Evolutionary conservation across 2,888 invertebrate genomes (phyloP), one percentile per base, ranked within the genome.

Genomic region (Drosophila imparisetae): DNA sequence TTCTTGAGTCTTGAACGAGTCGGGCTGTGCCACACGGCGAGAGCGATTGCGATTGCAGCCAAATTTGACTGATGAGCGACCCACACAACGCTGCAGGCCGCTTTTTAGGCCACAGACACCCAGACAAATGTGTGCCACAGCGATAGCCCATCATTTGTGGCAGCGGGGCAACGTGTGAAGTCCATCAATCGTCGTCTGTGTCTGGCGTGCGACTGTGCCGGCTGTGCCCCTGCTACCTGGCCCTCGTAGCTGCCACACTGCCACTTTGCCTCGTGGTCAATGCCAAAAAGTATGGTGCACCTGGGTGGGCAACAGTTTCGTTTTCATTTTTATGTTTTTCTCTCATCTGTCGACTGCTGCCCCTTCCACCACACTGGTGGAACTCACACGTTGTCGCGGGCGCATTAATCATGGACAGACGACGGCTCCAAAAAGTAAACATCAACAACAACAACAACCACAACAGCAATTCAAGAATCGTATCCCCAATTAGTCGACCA

Each of bases 371-470:
- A 15, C 2, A 15, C 21, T 24, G 45, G 15, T 2, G 80, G 90
- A 91, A 91, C 89, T 90, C 89, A 90, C 91, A 90, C 91, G 86
- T 85, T 77, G 90, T 78, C 81, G 75, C 84, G 75, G 72, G 71
- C 75, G 81, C 91, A 90, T 90, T 86, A 90, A 90, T 90, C 86
- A 90, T 75, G 66, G 53, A 66, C 66, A 32, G 66, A 36, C 57
- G 72, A 60, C 67, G 68, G 70, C 81, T 62, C 72, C 77, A 66
- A 69, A 80, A 79, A 65, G 69, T 70, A 54, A 74, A 62, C 48
- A 70, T 48, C 32, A 75, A 63, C 21, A 54, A 54, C 48, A 34
- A 38, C 48, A 61, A 59, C 32, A 65, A 53, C 34, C 57, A 45
- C 45, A 24, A 32, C 38, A 61, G 52, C 30, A 66, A 42, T 29